Evolutionary conservation across 2,113 vertebrate genomes (phyloP), one percentile per base, ranked within the genome.

Genomic region (Myocastor coypus): DNA sequence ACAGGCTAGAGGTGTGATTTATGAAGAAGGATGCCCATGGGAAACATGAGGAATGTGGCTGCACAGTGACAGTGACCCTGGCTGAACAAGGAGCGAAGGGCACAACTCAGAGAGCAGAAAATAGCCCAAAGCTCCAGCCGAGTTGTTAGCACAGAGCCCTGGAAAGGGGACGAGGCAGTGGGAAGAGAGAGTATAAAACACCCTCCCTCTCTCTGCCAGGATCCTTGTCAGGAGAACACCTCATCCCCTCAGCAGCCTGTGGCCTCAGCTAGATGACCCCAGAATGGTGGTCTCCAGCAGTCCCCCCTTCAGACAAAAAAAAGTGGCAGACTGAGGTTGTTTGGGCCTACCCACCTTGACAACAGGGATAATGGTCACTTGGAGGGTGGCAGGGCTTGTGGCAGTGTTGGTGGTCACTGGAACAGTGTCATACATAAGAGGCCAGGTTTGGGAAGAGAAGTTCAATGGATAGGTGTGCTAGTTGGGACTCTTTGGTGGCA

Each of bases 381-480:
- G 7, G 3, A 4, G 7, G n/a, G 61, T 26, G 32, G 66, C 14
- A 40, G 20, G 63, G 83, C 6, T 3, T 0, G 1, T 1, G 12
- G 1, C 75, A 61, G 81, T 20, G 40, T 32, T 50, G 55, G 30
- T 37, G 40, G 40, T 46, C 14, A 7, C 4, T 19, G 20, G 68
- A 63, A 71, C 26, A 37, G 6, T 34, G 20, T 37, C 24, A 1
- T 2, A 17, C 24, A 1, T 2, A 17, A 69, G 64, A 69, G 28
- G 7, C 40, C 92, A 24, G 55, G 68, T 37, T 80, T 75, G 1
- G 50, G 71, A 95, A 46, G 40, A 83, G 19, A 7, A 37, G 46
- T 13, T 68, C 55, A 19, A 1, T 2, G 40, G 46, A 17, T 13
- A 12, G 22, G 3, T 9, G 24, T 6, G 22, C 85, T 40, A 20